phyloP scores from a whole-genome alignment of 2,113 vertebrate species.

The Pheucticus melanocephalus region DNA sequence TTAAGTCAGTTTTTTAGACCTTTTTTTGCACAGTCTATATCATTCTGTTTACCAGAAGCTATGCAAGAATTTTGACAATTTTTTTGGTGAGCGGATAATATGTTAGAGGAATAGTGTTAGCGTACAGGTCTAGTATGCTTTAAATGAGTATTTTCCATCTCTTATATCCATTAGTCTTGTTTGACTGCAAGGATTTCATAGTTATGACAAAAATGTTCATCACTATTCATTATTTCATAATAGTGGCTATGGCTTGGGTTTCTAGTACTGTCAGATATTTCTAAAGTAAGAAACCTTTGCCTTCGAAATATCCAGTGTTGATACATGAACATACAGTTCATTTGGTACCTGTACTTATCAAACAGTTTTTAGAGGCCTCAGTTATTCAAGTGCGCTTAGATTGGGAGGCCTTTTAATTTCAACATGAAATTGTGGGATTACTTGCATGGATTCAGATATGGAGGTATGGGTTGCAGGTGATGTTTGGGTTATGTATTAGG shows the following conservation, averaged over 20 bases:
- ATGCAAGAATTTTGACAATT: neutral
- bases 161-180: neutral
- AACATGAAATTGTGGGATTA: neutral
- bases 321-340: neutral
- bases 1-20: neutral
- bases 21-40: neutral
- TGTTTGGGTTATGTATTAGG: neutral
- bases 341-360: neutral
- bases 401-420: neutral
- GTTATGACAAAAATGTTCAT: neutral
- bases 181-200: neutral
- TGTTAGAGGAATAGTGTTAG: neutral
- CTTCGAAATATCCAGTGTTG: neutral
- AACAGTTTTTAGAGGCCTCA: neutral
- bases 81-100: fast-evolving
- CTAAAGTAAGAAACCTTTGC: neutral
- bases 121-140: neutral
- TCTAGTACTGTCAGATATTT: neutral
- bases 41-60: neutral
- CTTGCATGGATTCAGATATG: neutral
- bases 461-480: neutral
- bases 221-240: neutral
- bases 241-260: neutral
- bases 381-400: neutral
- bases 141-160: neutral